Base-by-base conservation (phyloP, 2,113 vertebrate genomes). In the Bostrychus sinensis region DNA sequence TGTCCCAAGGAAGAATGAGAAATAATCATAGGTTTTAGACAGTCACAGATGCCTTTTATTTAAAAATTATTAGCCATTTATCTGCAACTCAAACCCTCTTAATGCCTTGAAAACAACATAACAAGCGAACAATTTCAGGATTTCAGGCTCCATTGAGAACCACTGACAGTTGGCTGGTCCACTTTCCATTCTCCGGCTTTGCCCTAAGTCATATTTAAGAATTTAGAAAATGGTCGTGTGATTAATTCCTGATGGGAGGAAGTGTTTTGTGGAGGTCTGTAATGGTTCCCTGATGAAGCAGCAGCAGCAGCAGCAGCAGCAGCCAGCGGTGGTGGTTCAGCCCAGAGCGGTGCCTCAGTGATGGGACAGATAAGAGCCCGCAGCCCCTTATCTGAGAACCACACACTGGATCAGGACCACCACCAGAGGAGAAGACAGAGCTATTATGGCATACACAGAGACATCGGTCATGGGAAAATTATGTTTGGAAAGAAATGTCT, bases 361-460 rank as follows among this genome's bases (percentile, higher is more conserved):
- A 83, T 88, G 84, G 77, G 88, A 89, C 86, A 91, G 89, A 91
- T 90, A 69, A 79, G 72, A 76, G 64, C 65, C 60, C 70, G 17
- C 43, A 37, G 34, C 56, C 54, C 68, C 66, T 83, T 83, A 86
- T 90, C 86, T 82, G 45, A 10, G 84, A 80, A 77, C 86, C 86
- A 79, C 82, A 84, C 78, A 82, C 72, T 79, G 72, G 79, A 48
- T 46, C 43, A 13, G 10, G 20, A 46, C 11, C 39, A 85, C 86
- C 86, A 88, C 86, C 86, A 64, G 64, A 42, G 62, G 46, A 54
- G 75, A 66, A 34, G 67, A 74, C 59, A 68, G 76, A 36, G 59
- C 73, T 20, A 23, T 55, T 28, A 34, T 32, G 30, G 16, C 10
- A 55, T 6, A n/a, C 51, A 2, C 51, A 55, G 23, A 22, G 37